Evolutionary conservation across 2,888 invertebrate genomes (phyloP), one percentile per base, ranked within the genome.

Genomic region (Spicauda simplicius): DNA sequence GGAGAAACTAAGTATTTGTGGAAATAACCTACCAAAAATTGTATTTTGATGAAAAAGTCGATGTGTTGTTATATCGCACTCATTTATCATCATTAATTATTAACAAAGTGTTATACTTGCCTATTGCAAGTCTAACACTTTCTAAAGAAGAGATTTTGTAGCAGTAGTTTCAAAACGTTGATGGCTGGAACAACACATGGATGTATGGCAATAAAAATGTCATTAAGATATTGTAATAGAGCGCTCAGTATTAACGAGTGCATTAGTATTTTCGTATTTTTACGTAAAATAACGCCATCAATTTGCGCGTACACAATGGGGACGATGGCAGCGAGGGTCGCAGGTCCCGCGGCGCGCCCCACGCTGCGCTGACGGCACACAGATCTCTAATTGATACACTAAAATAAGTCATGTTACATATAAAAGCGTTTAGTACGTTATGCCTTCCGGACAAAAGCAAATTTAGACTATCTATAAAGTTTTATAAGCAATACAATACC

Each of bases 311-410:
- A 83, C 70, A 63, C 68, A 76, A 74, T 77, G 74, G 76, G 72
- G 74, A 62, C 72, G 69, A 69, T 70, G 72, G 70, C 72, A 70
- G 72, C 73, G 70, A 80, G 80, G 72, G 71, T 71, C 74, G 70
- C 81, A 76, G 85, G 72, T 64, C 64, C 64, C 30, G 64, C 50
- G 33, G 64, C 57, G 57, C 33, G 14, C 64, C 61, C 57, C 91
- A 85, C 78, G 91, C 92, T 90, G 91, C 57, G 91, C 72, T 82
- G 83, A 84, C 85, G 81, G 84, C 80, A 90, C 84, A 90, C 91
- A 91, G 82, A 86, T 84, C 88, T 91, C 91, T 91, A 92, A 93
- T 92, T 91, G 91, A 91, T 88, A 91, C 90, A 90, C 90, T 90
- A 89, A 88, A 88, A 87, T 86, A 85, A 84, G 84, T 86, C 84